Evolutionary conservation across 2,797 vertebrate genomes (phyloP), one percentile per base, ranked within the genome.

Genomic region (Luscinia megarhynchos): DNA sequence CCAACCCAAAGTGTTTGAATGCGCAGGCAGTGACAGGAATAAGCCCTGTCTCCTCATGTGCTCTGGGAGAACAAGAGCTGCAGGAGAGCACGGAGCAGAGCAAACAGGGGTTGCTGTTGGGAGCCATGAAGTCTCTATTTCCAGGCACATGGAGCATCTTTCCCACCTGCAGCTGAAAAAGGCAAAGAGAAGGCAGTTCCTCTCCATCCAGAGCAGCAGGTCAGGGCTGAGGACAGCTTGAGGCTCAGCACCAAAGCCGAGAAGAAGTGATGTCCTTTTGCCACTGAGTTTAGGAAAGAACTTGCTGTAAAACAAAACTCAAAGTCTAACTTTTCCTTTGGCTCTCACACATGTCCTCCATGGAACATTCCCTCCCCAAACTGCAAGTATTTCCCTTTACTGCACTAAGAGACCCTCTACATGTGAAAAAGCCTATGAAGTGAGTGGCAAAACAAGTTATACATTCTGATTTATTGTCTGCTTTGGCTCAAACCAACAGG

Each of bases 401-500:
- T 40, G 70, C 59, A 64, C 87, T 62, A 68, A 93, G 78, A 81
- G 38, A 79, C 36, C 13, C 14, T 75, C 84, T 84, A 50, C 27
- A 34, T 58, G 84, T 72, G n/a, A 91, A 95, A 91, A 96, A 85
- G 84, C 95, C 95, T 84, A 89, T 87, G 69, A 90, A 93, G 43
- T 84, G 91, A 95, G 93, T 96, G 94, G 63, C 90, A 92, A 91
- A 96, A 94, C 50, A 93, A 96, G 62, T 92, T 93, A 87, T 55
- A 61, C 10, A 10, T 89, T 94, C 91, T 96, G 96, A 97, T 97
- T 97, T 97, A 97, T 94, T 94, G 91, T 96, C 93, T 95, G 84
- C 30, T 79, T 97, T 97, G 96, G 94, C 95, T 97, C 77, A 23
- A 88, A 84, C 89, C 94, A 96, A 95, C 89, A 92, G 90, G 95